phyloP scores from a whole-genome alignment of 2,797 vertebrate genomes.

The Chelmon rostratus region DNA sequence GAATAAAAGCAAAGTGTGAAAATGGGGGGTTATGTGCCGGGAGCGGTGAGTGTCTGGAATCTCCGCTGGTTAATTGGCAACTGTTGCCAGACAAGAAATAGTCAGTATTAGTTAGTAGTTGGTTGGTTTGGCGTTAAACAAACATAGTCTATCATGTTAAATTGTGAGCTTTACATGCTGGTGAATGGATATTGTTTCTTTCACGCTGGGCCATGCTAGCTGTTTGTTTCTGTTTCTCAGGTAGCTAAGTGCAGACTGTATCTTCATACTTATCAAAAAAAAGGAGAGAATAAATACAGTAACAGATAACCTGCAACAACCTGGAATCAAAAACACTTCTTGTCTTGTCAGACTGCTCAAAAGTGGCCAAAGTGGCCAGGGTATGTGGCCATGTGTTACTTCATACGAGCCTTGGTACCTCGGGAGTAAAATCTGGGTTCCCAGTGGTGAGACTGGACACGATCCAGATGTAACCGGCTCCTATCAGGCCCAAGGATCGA shows the following conservation, averaged over 20 bases:
- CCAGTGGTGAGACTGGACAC: slow-evolving; percentile 96
- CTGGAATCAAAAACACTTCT: slow-evolving; percentile 37
- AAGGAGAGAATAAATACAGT: slow-evolving; percentile 15
- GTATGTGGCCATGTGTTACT: slow-evolving; percentile 59
- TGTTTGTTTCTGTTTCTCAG: neutral
- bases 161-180: neutral
- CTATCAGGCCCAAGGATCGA: slow-evolving; percentile 94
- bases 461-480: slow-evolving; percentile 98
- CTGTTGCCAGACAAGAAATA: neutral
- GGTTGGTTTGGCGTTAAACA: neutral
- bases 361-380: too few species aligned
- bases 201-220: neutral
- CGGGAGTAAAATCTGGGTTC: slow-evolving; percentile 93
- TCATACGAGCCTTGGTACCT: slow-evolving; percentile 73
- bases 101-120: neutral
- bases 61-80: neutral
- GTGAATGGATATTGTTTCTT: neutral
- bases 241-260: neutral
- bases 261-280: slow-evolving; percentile 1
- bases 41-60: neutral
- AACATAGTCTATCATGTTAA: neutral
- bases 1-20: slow-evolving; percentile 5
- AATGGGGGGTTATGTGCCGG: neutral
- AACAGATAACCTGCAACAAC: slow-evolving; percentile 29
- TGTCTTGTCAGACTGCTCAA: slow-evolving; percentile 44